These are phyloP conservation scores for Proctacanthus coquilletti DNA, from an alignment of 1,140 invertebrate species.

Conservation along the genomic window DNA sequence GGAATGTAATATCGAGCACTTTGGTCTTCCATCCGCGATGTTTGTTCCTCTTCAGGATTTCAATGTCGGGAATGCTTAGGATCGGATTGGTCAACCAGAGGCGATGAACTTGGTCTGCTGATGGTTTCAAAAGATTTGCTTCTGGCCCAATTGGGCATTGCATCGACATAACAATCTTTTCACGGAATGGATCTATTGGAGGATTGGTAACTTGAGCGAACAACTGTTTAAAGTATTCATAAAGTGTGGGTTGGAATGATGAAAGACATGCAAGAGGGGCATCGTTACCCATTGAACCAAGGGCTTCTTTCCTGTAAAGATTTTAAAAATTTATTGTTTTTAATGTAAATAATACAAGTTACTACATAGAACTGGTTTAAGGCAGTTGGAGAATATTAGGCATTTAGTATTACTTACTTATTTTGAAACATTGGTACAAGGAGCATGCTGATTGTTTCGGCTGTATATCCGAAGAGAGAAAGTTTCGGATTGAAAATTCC, in stretches of 20 bases:
- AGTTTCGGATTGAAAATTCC: constrained; percentile 70
- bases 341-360: constrained; percentile 5
- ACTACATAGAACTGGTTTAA: constrained; percentile 8
- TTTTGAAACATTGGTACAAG: constrained; percentile 92
- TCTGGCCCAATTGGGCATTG: constrained; percentile 84
- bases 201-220: constrained; percentile 99
- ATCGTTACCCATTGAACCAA: constrained; percentile 99
- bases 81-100: constrained; percentile 91
- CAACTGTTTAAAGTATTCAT: constrained; percentile 98
- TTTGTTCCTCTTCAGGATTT: constrained; percentile 70
- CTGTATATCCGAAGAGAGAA: constrained; percentile 83
- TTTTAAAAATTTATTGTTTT: constrained; percentile 11
- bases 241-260: constrained; percentile 81
- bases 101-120: constrained; percentile 75
- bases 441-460: constrained; percentile 89
- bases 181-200: constrained; percentile 98
- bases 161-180: constrained; percentile 97
- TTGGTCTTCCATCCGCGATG: constrained; percentile 84
- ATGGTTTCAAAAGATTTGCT: constrained; percentile 85
- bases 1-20: constrained; percentile 83
- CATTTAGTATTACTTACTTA: constrained; percentile 33
- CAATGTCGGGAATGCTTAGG: constrained; percentile 76
- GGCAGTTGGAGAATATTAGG: constrained; percentile 5
- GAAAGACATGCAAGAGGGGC: constrained; percentile 93
- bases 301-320: constrained; percentile 87